Base-by-base conservation (phyloP, 2,797 vertebrate species). In the Tamandua tetradactyla region DNA sequence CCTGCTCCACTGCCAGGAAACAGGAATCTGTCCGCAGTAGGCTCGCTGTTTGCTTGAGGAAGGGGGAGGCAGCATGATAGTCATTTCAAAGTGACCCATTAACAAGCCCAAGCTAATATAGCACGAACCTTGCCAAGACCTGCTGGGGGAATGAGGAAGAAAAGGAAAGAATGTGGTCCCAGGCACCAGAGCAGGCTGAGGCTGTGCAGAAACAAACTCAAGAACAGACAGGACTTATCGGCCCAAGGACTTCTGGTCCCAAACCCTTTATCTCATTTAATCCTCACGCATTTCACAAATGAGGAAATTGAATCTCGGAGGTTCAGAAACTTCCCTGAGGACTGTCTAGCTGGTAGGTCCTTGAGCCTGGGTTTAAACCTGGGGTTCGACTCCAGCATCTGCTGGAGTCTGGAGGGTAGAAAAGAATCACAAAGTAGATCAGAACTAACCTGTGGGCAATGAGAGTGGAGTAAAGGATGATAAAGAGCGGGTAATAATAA, bases 81-180 rank as follows among this genome's bases (percentile, higher is more conserved):
- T 89, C 76, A 69, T 78, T 92, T 94, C 93, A 91, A 72, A 94
- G 93, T 78, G 93, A 91, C 68, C 86, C 32, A 47, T 69, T 87
- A 87, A 81, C 91, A 71, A 89, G 52, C 2, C 25, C 91, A 40
- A 1, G 23, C 87, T 55, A 66, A 64, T 23, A 10, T 23, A 17
- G 30, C 25, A 18, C 59, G 40, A 89, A 32, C 83, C 35, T 40
- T 68, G 89, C 91, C 91, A 66, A 80, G 87, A 35, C 80, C 66
- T 32, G 79, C 68, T 62, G 61, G 66, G 68, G 40, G 68, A 47
- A 74, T 3, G 23, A n/a, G 92, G 57, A 52, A 61, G 87, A 61
- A 52, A 69, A 71, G 64, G 49, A 30, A n/a, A n/a, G 81, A 44
- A 37, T 55, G 89, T 72, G 49, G 52, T 76, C 47, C 68, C 32